Conservation (phyloP, 2,797 vertebrate genomes). For the Mormyrops boulengeri region DNA sequence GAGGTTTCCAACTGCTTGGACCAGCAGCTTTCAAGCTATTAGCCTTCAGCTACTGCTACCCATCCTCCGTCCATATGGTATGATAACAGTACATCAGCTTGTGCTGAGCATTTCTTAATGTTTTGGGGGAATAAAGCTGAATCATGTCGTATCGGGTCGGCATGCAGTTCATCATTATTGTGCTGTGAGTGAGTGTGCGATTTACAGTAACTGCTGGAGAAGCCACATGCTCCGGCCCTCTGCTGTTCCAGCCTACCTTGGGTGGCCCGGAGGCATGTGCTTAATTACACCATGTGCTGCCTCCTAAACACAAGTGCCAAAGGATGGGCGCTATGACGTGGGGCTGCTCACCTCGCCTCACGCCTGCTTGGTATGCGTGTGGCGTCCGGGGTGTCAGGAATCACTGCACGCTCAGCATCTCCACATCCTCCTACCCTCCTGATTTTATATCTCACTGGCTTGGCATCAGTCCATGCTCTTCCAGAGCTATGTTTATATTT, state of each 20-base stretch:
- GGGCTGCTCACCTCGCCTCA: neutral
- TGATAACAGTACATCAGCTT: neutral
- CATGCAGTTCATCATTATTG: neutral
- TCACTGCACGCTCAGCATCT: neutral
- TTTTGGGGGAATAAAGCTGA: neutral
- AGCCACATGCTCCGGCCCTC: conserved; percentile 21
- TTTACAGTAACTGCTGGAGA: neutral
- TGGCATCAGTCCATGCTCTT: neutral
- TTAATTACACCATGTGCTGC: conserved; percentile 46
- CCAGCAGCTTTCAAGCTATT: neutral
- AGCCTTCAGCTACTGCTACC: neutral
- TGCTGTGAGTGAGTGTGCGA: neutral
- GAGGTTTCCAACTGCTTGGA: neutral
- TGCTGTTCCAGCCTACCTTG: conserved; percentile 32
- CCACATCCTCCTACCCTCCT: neutral
- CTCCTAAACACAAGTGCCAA: conserved; percentile 50
- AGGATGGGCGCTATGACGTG: conserved; percentile 13
- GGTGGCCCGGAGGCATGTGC: conserved; percentile 35
- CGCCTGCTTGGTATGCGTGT: neutral
- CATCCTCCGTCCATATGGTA: neutral
- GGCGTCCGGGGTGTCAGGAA: neutral
- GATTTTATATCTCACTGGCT: neutral
- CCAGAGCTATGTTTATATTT: neutral
- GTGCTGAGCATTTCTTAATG: neutral
- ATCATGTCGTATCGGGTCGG: neutral